Conservation (phyloP, 2,888 invertebrate genomes). For the Lasiommata megera region DNA sequence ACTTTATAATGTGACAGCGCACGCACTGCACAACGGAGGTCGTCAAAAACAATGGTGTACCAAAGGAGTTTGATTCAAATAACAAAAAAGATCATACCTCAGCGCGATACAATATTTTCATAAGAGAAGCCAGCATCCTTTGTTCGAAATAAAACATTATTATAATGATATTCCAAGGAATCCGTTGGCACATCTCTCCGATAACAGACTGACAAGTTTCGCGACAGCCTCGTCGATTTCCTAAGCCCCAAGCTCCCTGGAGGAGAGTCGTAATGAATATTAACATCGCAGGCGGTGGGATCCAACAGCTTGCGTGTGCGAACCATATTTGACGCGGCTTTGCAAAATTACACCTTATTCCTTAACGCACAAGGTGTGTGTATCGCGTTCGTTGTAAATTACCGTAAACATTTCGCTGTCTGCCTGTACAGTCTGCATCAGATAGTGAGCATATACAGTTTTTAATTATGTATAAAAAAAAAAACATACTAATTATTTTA, state of each 20-base stretch:
- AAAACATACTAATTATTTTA: too few relatives aligned
- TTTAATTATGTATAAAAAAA: background rate
- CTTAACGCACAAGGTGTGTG: background rate
- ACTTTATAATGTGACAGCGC: too few relatives aligned
- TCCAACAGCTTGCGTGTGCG: constrained; percentile 43
- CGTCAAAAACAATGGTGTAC: too few relatives aligned
- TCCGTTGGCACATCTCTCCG: constrained; percentile 20
- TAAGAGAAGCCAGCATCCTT: constrained; percentile 3
- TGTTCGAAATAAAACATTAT: constrained; percentile 12
- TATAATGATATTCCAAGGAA: constrained; percentile 17
- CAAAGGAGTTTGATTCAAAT: too few relatives aligned
- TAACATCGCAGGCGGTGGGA: constrained; percentile 53
- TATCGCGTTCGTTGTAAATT: background rate
- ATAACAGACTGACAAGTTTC: constrained; percentile 38
- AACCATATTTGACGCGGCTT: constrained; percentile 7
- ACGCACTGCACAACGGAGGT: too few relatives aligned
- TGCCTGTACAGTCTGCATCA: constrained; percentile 12
- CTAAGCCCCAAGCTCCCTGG: constrained; percentile 48
- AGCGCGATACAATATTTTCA: background rate
- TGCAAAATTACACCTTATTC: constrained; percentile 12
- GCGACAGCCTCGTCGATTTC: constrained; percentile 57
- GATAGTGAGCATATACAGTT: background rate
- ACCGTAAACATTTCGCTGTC: background rate
- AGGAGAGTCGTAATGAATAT: constrained; percentile 69
- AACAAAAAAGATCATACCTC: background rate